A percentile compares a stretch with the other conserved stretches of the same genome.
Evolutionary conservation across 1,140 invertebrate genomes (phyloP).

Genomic region (Hormaphis cornu): DNA sequence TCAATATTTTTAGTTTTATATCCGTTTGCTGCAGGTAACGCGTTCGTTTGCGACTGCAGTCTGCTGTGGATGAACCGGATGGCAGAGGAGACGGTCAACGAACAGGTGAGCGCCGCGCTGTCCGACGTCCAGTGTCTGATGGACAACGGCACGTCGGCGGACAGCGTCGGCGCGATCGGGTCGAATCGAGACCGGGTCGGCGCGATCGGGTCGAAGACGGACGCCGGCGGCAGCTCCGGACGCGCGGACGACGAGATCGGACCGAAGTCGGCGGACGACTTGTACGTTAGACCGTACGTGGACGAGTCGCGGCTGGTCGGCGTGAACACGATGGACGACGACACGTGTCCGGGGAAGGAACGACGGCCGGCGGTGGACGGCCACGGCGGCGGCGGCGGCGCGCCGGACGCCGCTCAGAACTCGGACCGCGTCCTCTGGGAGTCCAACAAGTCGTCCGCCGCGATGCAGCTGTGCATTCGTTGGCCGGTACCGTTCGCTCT

Average conservation of each 20-base stretch:
- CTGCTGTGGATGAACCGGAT: slow-evolving; percentile 25
- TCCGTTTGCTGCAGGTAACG: background rate
- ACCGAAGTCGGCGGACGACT: background rate
- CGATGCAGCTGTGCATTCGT: too few relatives aligned
- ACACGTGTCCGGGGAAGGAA: slow-evolving; percentile 22
- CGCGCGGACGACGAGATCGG: background rate
- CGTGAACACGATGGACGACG: background rate
- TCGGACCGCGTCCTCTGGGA: slow-evolving; percentile 23
- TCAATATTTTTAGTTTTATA: too few relatives aligned
- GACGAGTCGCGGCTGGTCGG: background rate
- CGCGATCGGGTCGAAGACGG: background rate
- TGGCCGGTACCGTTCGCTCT: too few relatives aligned
- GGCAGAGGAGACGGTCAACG: background rate
- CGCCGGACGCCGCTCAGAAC: slow-evolving; percentile 19
- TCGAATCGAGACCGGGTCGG: background rate
- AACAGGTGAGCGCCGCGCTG: background rate
- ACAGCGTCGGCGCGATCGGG: background rate
- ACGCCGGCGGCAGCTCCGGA: background rate
- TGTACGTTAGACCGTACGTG: background rate
- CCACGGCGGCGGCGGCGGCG: too few relatives aligned
- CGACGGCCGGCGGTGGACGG: background rate
- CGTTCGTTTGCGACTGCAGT: slow-evolving; percentile 7
- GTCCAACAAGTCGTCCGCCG: background rate
- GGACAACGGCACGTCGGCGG: background rate
- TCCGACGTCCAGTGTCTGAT: background rate